phyloP scores from a whole-genome alignment of 2,797 vertebrate genomes.

The Aplochiton taeniatus region DNA sequence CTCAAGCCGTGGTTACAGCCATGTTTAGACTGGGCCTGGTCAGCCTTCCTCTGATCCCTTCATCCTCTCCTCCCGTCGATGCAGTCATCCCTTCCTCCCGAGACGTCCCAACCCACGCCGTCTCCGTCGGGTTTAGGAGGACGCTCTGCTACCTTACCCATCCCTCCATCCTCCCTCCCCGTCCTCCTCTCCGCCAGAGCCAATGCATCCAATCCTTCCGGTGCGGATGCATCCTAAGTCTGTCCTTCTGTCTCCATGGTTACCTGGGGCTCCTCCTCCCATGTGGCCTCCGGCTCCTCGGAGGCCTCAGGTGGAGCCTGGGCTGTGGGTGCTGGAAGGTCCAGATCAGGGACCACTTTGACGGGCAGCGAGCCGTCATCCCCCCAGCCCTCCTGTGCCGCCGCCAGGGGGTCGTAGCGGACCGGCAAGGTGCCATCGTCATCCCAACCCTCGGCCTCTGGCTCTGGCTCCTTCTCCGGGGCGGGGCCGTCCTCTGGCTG shows the following conservation, averaged over 20 bases:
- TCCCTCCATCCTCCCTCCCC: conserved; percentile 22
- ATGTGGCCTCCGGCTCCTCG: conserved; percentile 20
- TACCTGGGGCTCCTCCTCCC: conserved; percentile 7
- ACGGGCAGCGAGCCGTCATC: conserved; percentile 48
- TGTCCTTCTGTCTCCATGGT: too few relatives aligned
- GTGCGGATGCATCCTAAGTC: conserved; percentile 62
- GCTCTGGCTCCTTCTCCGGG: conserved; percentile 56
- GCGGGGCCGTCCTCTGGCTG: conserved; percentile 78
- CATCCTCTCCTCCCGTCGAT: too few relatives aligned
- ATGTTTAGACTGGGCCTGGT: too few relatives aligned
- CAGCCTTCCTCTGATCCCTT: too few relatives aligned
- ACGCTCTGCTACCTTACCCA: not conserved
- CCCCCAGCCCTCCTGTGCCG: conserved; percentile 51
- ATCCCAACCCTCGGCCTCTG: conserved; percentile 65
- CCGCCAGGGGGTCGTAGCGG: conserved; percentile 40
- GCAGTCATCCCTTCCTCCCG: not conserved
- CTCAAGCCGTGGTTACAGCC: too few relatives aligned
- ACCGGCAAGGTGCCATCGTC: conserved; percentile 57
- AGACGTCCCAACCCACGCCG: not conserved
- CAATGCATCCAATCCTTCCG: conserved; percentile 59
- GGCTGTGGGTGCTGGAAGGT: conserved; percentile 37
- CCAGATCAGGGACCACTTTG: not conserved
- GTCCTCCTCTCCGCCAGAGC: conserved; percentile 31
- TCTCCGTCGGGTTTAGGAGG: too few relatives aligned
- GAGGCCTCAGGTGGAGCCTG: conserved; percentile 45